phyloP scores from a whole-genome alignment of 2,113 vertebrate genomes.

The Sphaerodactylus townsendi region DNA sequence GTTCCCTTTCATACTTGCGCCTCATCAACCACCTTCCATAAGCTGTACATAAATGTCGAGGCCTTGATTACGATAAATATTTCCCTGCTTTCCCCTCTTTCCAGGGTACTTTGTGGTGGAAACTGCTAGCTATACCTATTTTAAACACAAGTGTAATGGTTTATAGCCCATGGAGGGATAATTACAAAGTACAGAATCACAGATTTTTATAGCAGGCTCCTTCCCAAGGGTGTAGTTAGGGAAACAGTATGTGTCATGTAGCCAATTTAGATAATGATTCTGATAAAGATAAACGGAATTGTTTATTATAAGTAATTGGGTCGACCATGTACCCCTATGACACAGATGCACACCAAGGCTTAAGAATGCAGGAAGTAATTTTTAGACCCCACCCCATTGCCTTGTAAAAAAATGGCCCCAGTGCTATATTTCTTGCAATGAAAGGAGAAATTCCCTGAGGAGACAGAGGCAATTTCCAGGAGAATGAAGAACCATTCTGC shows the following conservation, averaged over 20 bases:
- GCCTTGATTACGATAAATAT: conserved; percentile 50
- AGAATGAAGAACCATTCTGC: neutral
- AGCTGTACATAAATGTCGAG: conserved; percentile 7
- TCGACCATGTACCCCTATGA: conserved; percentile 77
- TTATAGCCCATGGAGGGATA: conserved; percentile 91
- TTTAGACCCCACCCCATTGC: neutral
- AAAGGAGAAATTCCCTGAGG: neutral
- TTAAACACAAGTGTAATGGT: conserved; percentile 83
- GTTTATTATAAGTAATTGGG: conserved; percentile 98
- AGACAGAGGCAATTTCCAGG: neutral
- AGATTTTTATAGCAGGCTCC: conserved; percentile 74
- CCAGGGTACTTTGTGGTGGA: conserved; percentile 42
- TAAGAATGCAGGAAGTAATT: neutral
- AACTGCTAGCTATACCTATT: conserved; percentile 78
- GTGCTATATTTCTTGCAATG: neutral
- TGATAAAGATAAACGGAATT: conserved; percentile 97
- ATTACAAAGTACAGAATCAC: conserved; percentile 89
- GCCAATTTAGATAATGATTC: conserved; percentile 99
- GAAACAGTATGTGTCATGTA: conserved; percentile 91
- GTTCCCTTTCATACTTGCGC: neutral
- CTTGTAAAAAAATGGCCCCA: neutral
- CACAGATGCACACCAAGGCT: conserved; percentile 44
- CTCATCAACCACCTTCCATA: neutral
- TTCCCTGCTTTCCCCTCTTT: conserved; percentile 8
- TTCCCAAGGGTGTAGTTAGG: conserved; percentile 92